Conservation (phyloP, 35 echinoderm and acorn worm genomes). For the Lytechinus pictus region DNA sequence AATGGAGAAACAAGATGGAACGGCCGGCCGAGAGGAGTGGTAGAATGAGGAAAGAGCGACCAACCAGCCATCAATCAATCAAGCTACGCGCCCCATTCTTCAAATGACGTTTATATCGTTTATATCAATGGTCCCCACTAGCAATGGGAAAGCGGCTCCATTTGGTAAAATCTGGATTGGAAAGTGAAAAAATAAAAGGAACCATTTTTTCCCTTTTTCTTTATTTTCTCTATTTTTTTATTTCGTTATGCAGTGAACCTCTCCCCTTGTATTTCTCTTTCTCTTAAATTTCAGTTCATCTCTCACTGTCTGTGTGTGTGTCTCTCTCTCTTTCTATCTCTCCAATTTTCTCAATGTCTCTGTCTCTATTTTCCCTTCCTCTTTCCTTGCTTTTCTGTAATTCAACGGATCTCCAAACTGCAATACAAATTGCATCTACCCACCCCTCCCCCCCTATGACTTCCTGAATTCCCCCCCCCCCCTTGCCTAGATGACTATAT, state of each 20-base stretch:
- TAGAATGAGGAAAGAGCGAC: background rate
- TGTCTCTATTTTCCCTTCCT: background rate
- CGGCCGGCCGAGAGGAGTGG: background rate
- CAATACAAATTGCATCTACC: no score
- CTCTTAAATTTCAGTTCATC: no score
- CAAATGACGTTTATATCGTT: background rate
- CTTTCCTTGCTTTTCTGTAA: background rate
- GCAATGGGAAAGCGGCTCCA: background rate
- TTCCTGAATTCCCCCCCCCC: no score
- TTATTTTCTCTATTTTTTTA: background rate
- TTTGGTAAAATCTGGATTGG: background rate
- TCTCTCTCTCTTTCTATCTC: no score
- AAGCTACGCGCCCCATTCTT: background rate
- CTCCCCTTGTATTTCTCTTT: background rate
- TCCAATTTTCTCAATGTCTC: no score
- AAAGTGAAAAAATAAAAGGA: background rate
- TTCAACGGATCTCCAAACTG: background rate
- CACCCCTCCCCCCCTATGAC: no score
- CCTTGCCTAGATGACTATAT: no score
- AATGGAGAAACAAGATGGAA: slow-evolving; percentile 34
- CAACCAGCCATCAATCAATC: background rate
- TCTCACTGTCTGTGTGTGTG: no score
- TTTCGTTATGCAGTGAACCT: background rate
- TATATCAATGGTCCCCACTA: background rate
- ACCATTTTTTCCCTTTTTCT: background rate